Evolutionary conservation across 2,888 invertebrate species (phyloP).

Genomic region (Acronicta aceris): DNA sequence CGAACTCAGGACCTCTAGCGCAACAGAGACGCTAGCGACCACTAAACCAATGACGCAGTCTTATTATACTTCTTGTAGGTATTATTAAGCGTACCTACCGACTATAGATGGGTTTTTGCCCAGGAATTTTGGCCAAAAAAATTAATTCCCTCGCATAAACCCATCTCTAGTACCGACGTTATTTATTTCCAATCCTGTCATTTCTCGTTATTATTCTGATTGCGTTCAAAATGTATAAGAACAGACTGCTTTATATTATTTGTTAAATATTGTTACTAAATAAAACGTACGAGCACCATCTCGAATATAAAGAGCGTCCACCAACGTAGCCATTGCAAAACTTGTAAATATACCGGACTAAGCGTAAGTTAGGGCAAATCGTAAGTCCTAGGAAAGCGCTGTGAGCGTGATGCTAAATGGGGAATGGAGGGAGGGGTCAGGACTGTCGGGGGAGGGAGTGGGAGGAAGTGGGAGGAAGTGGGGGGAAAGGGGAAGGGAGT

Average conservation of each 20-base stretch:
- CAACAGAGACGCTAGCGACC: no score
- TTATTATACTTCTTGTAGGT: no score
- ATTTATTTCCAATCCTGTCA: conserved; percentile 12
- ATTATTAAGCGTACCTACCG: no score
- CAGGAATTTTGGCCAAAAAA: no score
- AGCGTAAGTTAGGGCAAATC: conserved; percentile 49
- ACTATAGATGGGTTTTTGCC: no score
- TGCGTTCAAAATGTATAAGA: not conserved
- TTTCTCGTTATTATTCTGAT: conserved; percentile 9
- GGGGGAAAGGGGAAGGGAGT: conserved; percentile 46
- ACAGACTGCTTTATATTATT: not conserved
- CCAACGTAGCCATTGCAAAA: conserved; percentile 40
- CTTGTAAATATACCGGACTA: conserved; percentile 50
- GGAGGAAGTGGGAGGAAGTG: conserved; percentile 31
- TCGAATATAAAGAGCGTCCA: conserved; percentile 39
- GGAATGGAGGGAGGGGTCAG: conserved; percentile 20
- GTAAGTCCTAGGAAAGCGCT: conserved; percentile 55
- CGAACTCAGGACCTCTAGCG: no score
- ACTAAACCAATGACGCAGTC: no score
- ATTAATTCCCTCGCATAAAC: no score
- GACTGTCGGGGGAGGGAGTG: conserved; percentile 21
- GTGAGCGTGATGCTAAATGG: conserved; percentile 40
- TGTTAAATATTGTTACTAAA: conserved; percentile 4
- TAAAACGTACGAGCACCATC: conserved; percentile 16
- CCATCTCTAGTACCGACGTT: not conserved